Conservation (phyloP, 1,140 invertebrate species). For the Leptinotarsa undecemlineata region DNA sequence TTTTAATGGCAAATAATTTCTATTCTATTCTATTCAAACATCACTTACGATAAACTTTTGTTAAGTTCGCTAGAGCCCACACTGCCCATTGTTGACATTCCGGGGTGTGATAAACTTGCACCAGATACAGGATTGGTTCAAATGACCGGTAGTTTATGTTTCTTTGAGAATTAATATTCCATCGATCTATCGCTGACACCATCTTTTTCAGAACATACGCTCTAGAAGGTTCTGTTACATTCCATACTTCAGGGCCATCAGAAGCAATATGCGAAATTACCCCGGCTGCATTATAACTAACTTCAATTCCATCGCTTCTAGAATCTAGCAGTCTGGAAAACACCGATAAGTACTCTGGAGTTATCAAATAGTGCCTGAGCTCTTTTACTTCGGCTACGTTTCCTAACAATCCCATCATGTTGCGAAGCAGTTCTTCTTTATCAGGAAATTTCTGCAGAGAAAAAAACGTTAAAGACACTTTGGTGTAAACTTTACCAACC, state of each 20-base stretch:
- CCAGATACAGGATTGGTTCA: constrained; percentile 83
- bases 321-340: constrained; percentile 86
- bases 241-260: constrained; percentile 86
- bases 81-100: constrained; percentile 94
- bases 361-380: constrained; percentile 85
- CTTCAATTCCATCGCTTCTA: constrained; percentile 91
- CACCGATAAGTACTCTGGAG: constrained; percentile 78
- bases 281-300: constrained; percentile 95
- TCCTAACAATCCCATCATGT: constrained; percentile 96
- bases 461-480: constrained; percentile 1
- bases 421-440: constrained; percentile 85
- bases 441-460: constrained; percentile 76
- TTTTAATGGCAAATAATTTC: too few species aligned
- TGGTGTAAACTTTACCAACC: constrained; percentile 24
- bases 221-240: constrained; percentile 69
- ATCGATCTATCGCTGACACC: constrained; percentile 80
- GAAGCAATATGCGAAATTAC: constrained; percentile 94
- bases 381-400: constrained; percentile 93
- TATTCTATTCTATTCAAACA: neutral
- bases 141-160: constrained; percentile 98
- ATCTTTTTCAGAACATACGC: constrained; percentile 77
- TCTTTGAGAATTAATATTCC: constrained; percentile 82
- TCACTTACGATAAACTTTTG: constrained; percentile 85
- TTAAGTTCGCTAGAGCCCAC: constrained; percentile 97
- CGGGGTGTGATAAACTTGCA: constrained; percentile 80